Evolutionary conservation across 2,888 invertebrate genomes (phyloP).

Genomic region (Drepanosiphum platanoidis): DNA sequence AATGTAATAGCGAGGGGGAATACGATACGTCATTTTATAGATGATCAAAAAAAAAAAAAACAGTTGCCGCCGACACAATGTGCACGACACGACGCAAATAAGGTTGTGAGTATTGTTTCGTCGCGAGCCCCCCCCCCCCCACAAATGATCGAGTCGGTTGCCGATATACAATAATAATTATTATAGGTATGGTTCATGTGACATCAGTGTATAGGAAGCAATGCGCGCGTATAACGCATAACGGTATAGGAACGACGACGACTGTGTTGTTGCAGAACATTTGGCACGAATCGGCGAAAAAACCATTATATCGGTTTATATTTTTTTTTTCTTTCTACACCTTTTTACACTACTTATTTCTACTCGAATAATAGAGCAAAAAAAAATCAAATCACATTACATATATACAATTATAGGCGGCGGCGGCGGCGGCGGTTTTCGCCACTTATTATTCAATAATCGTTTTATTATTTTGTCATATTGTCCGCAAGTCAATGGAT

Average conservation of each 20-base stretch:
- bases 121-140: neutral
- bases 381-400: slow-evolving; percentile 26
- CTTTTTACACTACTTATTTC: neutral
- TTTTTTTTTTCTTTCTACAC: neutral
- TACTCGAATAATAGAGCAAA: neutral
- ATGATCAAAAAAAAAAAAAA: neutral
- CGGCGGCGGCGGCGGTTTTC: no score
- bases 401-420: neutral
- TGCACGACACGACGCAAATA: neutral
- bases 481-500: neutral
- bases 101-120: neutral
- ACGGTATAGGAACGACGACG: slow-evolving; percentile 20
- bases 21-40: neutral
- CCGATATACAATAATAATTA: no score
- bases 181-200: slow-evolving; percentile 11
- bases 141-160: neutral
- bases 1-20: neutral
- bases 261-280: slow-evolving; percentile 36
- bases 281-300: slow-evolving; percentile 26
- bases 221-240: slow-evolving; percentile 26
- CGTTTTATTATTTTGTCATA: slow-evolving; percentile 46
- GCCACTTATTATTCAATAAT: slow-evolving; percentile 50
- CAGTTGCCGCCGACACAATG: neutral
- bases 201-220: slow-evolving; percentile 15
- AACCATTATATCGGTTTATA: slow-evolving; percentile 13